Percentiles rank a stretch among this genome's conserved stretches.
phyloP scores from a whole-genome alignment of 2,888 invertebrate species.

The Rhagonycha lutea region DNA sequence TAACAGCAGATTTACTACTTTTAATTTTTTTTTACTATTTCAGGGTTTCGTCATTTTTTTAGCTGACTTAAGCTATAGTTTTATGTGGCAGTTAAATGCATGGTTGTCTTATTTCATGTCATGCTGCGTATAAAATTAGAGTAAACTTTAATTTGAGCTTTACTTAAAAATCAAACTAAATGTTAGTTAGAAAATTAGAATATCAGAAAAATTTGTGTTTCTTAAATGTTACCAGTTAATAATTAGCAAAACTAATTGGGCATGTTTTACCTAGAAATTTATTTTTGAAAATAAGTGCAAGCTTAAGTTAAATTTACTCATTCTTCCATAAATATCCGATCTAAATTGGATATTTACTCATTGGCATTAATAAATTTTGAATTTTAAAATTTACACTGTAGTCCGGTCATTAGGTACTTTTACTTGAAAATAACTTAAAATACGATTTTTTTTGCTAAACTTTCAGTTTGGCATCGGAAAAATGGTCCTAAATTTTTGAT shows the following conservation, averaged over 20 bases:
- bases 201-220: neutral
- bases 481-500: too few relatives aligned
- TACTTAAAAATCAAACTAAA: neutral
- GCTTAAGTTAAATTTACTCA: neutral
- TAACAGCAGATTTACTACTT: neutral
- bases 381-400: too few relatives aligned
- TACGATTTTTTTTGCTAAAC: too few relatives aligned
- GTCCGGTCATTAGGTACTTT: too few relatives aligned
- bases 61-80: neutral
- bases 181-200: neutral
- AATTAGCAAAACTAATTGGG: neutral
- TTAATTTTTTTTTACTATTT: neutral
- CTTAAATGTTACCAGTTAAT: neutral
- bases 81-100: constrained; percentile 1
- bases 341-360: neutral
- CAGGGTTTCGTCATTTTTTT: neutral
- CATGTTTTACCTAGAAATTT: neutral
- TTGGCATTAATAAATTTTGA: neutral
- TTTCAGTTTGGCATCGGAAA: too few relatives aligned
- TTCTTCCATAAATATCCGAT: neutral
- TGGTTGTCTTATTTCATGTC: constrained; percentile 1
- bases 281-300: neutral
- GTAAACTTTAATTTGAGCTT: neutral
- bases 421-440: too few relatives aligned
- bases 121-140: neutral